Evolutionary conservation across 64 coral and sea anemone species (phyloP), one percentile per base, ranked within the genome.

Genomic region (Anthopleura sola): DNA sequence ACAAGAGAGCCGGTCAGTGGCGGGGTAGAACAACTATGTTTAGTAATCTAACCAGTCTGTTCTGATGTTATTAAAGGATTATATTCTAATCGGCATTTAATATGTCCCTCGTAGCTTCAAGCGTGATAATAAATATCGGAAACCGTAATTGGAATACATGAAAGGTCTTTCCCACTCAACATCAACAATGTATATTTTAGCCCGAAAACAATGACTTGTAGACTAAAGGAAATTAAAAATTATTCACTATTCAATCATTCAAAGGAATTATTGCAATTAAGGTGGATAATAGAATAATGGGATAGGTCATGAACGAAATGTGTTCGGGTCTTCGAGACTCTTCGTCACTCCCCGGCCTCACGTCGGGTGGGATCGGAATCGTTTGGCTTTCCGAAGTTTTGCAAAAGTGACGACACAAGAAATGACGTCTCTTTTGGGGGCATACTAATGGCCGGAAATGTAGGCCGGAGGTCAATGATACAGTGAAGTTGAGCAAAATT

Each of bases 301-400:
- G 14, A 69, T 29, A 71, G 58, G 58, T 32, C 66, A 31, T 3
- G 12, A 29, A 3, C 5, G 24, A 28, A 68, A 23, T 24, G 0
- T 28, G 26, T 20, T 34, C 3, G 1, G 66, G 13, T 29, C 66
- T 71, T 29, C 66, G 31, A 34, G 28, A 71, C 26, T 31, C 66
- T 71, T 71, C 66, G 66, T 71, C 26, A 34, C 58, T 62, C 5
- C 57, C 24, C 57, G 58, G 58, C 24, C 29, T 71, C 34, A 29
- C 66, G 29, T 71, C 66, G 66, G 66, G 66, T 71, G 66, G 34
- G 66, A 33, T 71, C 66, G 29, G 31, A 71, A 71, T 71, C 31
- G 29, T 71, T 71, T 12, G 66, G 66, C 31, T 34, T 29, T 71
- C 66, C 66, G 66, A 71, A 6, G 66, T 71, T 71, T 71, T 34